Base-by-base conservation (phyloP, 2,113 vertebrate species). In the Morone saxatilis region DNA sequence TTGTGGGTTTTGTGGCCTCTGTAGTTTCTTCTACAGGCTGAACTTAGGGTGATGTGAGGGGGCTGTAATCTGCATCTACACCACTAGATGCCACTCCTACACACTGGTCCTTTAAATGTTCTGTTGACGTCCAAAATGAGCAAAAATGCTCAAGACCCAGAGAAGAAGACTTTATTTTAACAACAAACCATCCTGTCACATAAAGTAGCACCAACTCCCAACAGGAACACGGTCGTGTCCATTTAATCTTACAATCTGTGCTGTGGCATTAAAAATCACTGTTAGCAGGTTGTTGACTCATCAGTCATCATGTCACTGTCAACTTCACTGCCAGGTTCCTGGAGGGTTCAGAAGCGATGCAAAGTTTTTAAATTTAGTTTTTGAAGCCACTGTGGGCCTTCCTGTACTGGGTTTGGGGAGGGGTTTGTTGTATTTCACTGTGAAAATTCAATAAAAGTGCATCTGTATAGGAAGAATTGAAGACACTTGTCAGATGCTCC, bases 401-500 rank as follows among this genome's bases (percentile, higher is more conserved):
- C 41, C 48, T 40, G 41, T 14, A 54, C 41, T 4, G 9, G 38
- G 14, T 22, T 59, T 40, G 53, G 36, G 31, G n/a, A 41, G 11
- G 9, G 14, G 13, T 20, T 48, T 25, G 48, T 41, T 17, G 22
- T 36, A 61, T 53, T 43, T 81, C 38, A 69, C 47, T 9, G 31
- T 7, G 36, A 45, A 68, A 45, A 59, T 51, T 77, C 51, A 77
- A 78, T 60, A 67, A 59, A 73, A 14, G 6, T 7, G 53, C 68
- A 72, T 84, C 73, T 19, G 31, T 70, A 16, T 5, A 19, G 4
- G 71, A 48, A 20, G 5, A 66, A 68, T 61, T 56, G 38, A 66
- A 71, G 68, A 77, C 25, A 48, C 59, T 57, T 71, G 31, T 31
- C 31, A 76, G 57, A 71, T 60, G 8, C 51, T 77, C 41, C 38